phyloP scores from a whole-genome alignment of 1,140 invertebrate species.

The Bilobella aurantiaca region DNA sequence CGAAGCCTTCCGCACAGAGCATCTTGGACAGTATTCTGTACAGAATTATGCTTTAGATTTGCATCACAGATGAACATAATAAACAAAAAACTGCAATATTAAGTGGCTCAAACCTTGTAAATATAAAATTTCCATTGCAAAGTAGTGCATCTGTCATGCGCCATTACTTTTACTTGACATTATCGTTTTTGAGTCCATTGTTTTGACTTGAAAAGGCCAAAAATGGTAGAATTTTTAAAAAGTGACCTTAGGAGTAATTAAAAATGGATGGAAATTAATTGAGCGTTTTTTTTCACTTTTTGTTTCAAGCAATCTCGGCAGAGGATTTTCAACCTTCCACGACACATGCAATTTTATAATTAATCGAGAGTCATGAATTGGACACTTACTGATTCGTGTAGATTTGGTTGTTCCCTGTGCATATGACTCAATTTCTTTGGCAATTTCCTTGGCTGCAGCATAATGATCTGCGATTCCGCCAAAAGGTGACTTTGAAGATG shows the following conservation, averaged over 20 bases:
- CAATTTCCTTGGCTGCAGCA: constrained; percentile 34
- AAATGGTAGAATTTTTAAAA: neutral
- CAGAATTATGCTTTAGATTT: no score
- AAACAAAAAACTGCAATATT: no score
- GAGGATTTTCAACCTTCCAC: no score
- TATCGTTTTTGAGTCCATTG: neutral
- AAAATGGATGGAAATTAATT: neutral
- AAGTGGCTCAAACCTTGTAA: no score
- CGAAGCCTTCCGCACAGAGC: no score
- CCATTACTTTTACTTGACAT: neutral
- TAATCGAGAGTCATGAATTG: neutral
- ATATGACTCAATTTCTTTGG: constrained; percentile 35
- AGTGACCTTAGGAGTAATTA: neutral
- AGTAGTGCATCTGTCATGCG: no score
- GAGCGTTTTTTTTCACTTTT: no score
- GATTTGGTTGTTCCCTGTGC: constrained; percentile 28
- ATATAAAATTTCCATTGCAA: no score
- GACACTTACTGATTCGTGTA: constrained; percentile 27
- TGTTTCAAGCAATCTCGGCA: no score
- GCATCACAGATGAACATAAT: no score
- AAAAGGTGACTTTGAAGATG: constrained; percentile 26
- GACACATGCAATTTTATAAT: no score
- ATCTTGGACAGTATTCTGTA: no score
- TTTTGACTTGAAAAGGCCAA: neutral
- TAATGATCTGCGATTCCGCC: constrained; percentile 35